These are phyloP conservation scores for Scatophagus argus DNA, from an alignment of 2,113 vertebrate genomes.

Conservation along the genomic window DNA sequence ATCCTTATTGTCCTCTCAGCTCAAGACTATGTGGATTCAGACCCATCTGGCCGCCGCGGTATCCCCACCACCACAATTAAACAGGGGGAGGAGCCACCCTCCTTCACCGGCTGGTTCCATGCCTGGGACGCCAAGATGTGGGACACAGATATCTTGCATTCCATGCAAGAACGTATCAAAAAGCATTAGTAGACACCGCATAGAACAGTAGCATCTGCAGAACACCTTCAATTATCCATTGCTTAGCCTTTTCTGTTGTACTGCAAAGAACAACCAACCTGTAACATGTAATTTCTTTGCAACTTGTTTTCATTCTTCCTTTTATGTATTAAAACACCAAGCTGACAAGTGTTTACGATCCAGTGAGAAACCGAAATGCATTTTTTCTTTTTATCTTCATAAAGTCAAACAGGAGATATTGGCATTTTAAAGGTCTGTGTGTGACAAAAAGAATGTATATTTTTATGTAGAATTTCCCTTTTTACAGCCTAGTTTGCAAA, in stretches of 20 bases:
- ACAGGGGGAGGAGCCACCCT: slow-evolving; percentile 76
- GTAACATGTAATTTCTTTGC: neutral
- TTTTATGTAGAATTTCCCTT: neutral
- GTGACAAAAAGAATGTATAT: neutral
- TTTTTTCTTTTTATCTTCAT: neutral
- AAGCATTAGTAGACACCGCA: neutral
- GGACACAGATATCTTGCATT: slow-evolving; percentile 58
- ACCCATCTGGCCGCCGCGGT: slow-evolving; percentile 75
- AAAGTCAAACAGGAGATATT: neutral
- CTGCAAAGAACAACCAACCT: neutral
- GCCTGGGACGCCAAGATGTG: slow-evolving; percentile 82
- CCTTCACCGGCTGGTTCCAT: slow-evolving; percentile 85
- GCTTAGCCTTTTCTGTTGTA: neutral
- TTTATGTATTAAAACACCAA: neutral
- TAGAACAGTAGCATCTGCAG: neutral
- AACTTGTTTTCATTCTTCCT: neutral
- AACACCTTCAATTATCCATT: neutral
- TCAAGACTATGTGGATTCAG: slow-evolving; percentile 74
- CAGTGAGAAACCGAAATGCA: neutral
- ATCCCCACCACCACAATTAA: slow-evolving; percentile 72
- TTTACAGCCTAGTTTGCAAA: neutral
- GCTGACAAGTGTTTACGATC: neutral
- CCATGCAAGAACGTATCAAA: slow-evolving; percentile 43
- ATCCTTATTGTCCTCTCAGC: slow-evolving; percentile 65
- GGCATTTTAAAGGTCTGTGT: neutral